Base-by-base conservation (phyloP, 2,797 vertebrate species). In the Acanthopagrus latus region DNA sequence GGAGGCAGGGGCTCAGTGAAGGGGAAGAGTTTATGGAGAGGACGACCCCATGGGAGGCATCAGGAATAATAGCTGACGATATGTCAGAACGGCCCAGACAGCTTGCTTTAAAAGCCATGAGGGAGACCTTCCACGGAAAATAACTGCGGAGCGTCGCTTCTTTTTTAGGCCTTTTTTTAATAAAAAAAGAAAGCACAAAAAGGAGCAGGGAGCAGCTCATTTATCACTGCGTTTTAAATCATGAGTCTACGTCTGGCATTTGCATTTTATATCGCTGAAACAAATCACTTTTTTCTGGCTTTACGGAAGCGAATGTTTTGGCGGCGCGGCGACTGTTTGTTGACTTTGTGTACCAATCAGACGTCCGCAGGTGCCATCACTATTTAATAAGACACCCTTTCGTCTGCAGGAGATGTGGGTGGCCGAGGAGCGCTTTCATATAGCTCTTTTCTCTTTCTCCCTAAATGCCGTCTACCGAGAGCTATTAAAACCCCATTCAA, bases 11-110 rank as follows among this genome's bases (percentile, higher is more conserved):
- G 76, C 83, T 81, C 80, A 74, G 80, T 76, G 89, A 81, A 86
- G 83, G 81, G 86, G 80, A 81, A 86, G 86, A 90, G 83, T 93
- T 93, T 92, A 92, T 90, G 82, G 88, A 91, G 91, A 90, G 82
- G 76, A 90, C 58, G 51, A 76, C 65, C 93, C 86, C 88, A 73
- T 41, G 90, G 90, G 91, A 92, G 78, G 74, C 84, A 87, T 94
- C 82, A 64, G 82, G 75, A 90, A 82, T 91, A 91, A 93, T 90
- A 79, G 88, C 92, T 81, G 87, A 90, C 74, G 73, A 91, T 90
- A 80, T 67, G 71, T 92, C 86, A 92, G 84, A 87, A 60, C 78
- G 66, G 72, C 71, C 63, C 80, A 77, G 88, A 86, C 85, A 82
- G 78, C 86, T 84, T 33, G 88, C 85, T 85, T 84, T 89, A 88